These are phyloP conservation scores for Drosophila picticornis DNA, from an alignment of 2,888 invertebrate genomes.

Conservation along the genomic window DNA sequence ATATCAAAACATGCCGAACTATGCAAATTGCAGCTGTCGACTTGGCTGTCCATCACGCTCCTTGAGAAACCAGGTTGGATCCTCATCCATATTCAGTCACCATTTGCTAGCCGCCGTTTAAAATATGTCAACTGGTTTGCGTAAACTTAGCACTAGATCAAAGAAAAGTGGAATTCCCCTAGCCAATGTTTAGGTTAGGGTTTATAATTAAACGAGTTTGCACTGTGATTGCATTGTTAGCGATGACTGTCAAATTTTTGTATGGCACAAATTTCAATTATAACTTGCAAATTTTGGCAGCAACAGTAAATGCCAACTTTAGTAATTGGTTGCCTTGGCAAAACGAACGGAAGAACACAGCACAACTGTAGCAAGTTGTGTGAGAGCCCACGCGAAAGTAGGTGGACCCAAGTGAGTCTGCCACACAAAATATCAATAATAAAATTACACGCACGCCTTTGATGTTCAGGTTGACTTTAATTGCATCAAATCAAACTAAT, in stretches of 20 bases:
- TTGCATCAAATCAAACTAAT: conserved; percentile 63
- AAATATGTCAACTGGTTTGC: conserved; percentile 1
- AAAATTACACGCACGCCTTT: conserved; percentile 35
- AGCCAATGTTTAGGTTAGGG: neutral
- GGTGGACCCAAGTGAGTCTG: neutral
- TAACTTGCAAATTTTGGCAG: conserved; percentile 55
- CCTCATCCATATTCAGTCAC: neutral
- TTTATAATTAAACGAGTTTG: conserved; percentile 1
- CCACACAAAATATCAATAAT: conserved; percentile 40
- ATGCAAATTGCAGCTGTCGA: neutral
- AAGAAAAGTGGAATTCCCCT: neutral
- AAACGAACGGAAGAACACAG: neutral
- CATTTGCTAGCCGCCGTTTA: neutral
- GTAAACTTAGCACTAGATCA: neutral
- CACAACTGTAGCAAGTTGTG: neutral
- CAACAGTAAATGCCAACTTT: conserved; percentile 34
- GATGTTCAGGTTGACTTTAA: conserved; percentile 65
- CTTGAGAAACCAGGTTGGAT: too few relatives aligned
- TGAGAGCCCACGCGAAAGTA: neutral
- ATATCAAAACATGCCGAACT: neutral
- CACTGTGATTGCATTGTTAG: conserved; percentile 16
- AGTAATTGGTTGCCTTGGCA: conserved; percentile 36
- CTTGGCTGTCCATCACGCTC: neutral
- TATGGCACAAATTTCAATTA: conserved; percentile 37
- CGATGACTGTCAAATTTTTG: conserved; percentile 23